Evolutionary conservation across 2,888 invertebrate genomes (phyloP).

Genomic region (Harpalus rufipes): DNA sequence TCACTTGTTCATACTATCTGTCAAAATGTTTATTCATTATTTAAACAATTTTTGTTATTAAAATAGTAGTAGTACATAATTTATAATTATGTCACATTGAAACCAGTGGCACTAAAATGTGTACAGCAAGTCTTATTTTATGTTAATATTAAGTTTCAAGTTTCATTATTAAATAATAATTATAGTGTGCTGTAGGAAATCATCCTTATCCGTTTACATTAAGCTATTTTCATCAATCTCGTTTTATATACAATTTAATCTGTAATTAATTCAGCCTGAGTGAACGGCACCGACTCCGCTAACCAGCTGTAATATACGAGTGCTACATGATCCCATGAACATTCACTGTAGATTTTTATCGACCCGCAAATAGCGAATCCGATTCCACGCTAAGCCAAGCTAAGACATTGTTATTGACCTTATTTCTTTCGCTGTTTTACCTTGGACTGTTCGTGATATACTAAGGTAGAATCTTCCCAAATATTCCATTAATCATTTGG

Average conservation of each 20-base stretch:
- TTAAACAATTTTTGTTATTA: too few species aligned
- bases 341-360: slow-evolving; percentile 55
- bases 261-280: slow-evolving; percentile 9
- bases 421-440: slow-evolving; percentile 43
- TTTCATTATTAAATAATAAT: neutral
- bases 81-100: too few species aligned
- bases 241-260: slow-evolving; percentile 13
- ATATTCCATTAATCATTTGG: slow-evolving; percentile 2
- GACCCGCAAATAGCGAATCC: slow-evolving; percentile 22
- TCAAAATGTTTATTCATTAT: too few species aligned
- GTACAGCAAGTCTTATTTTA: too few species aligned
- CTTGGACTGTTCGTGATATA: slow-evolving; percentile 23
- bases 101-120: too few species aligned
- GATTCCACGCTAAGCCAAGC: slow-evolving; percentile 23
- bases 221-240: neutral
- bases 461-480: slow-evolving; percentile 20
- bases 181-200: neutral
- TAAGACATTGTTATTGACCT: slow-evolving; percentile 60
- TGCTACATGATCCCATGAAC: slow-evolving; percentile 26
- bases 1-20: too few species aligned
- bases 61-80: too few species aligned
- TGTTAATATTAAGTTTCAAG: neutral
- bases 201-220: neutral
- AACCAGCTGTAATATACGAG: neutral
- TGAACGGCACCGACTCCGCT: neutral